Base-by-base conservation (phyloP, 30 jellyfish, hydroid and myxozoan species). In the Hydractinia symbiolongicarpus region DNA sequence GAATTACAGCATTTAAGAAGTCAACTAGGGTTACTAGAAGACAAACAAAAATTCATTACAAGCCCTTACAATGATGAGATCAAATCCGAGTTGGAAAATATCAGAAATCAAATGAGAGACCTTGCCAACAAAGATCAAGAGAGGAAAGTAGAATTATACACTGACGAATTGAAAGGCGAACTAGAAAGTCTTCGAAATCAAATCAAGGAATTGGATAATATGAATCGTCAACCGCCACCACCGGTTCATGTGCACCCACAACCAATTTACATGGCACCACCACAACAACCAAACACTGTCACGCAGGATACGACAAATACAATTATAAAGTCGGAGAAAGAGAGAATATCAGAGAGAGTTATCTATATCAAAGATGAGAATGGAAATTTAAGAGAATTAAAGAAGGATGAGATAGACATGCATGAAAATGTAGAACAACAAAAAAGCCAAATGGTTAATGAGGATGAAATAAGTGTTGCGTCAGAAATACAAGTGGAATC, bases 61-160 rank as follows among this genome's bases (percentile, higher is more conserved):
- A 66, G 83, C 17, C 87, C 87, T 20, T 79, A 61, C 44, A 61
- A 50, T 14, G 73, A 62, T 51, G 87, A 79, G 44, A 30, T 79
- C 53, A 79, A 79, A 55, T 40, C 84, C 7, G 87, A 79, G 83
- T 50, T 79, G 53, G 87, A 79, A 61, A 79, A 66, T 8, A 64
- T 79, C 73, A 62, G 87, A 20, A 64, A 30, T 20, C 87, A 79
- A 79, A 79, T 79, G 87, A 79, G 54, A 66, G 87, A 79, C 53
- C 16, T 79, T 14, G 82, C 87, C 9, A 60, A 15, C 9, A 30
- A 54, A 66, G 67, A 66, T 20, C 83, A 71, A 50, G 80, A 64
- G 40, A 64, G 40, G 74, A 64, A 64, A 7, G n/a, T 71, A 7
- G 87, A 79, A 13, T 16, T 79, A 20, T 79, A 79, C 66, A 79